These are phyloP conservation scores for Trochalopteron elliotii DNA, from an alignment of 2,113 vertebrate species.

Conservation along the genomic window DNA sequence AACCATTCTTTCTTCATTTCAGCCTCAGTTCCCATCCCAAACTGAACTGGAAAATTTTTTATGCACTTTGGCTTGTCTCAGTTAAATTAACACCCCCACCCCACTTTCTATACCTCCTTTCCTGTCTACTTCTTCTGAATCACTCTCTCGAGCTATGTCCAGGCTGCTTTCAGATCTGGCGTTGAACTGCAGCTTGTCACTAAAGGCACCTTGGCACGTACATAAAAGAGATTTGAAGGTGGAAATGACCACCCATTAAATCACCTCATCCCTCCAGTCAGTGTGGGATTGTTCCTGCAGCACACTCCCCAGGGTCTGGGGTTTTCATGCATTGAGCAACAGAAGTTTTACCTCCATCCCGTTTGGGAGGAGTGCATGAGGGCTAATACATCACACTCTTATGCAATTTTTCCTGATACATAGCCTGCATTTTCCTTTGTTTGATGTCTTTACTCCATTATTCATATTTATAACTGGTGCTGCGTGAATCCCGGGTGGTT, in stretches of 20 bases:
- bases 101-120: slow-evolving; percentile 55
- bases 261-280: slow-evolving; percentile 16
- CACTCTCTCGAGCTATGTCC: not conserved
- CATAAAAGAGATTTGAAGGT: slow-evolving; percentile 35
- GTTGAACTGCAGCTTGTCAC: not conserved
- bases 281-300: not conserved
- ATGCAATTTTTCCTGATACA: slow-evolving; percentile 51
- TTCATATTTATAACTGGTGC: slow-evolving; percentile 19
- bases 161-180: slow-evolving; percentile 33
- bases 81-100: not conserved
- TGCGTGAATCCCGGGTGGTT: slow-evolving; percentile 45
- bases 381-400: slow-evolving; percentile 17
- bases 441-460: not conserved
- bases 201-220: slow-evolving; percentile 26
- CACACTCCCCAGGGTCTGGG: not conserved
- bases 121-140: slow-evolving; percentile 39
- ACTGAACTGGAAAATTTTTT: slow-evolving; percentile 37
- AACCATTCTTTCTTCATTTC: slow-evolving; percentile 20
- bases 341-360: slow-evolving; percentile 32
- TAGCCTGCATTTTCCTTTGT: slow-evolving; percentile 57
- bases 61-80: slow-evolving; percentile 21
- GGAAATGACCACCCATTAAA: slow-evolving; percentile 57
- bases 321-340: slow-evolving; percentile 28
- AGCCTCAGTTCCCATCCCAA: slow-evolving; percentile 25
- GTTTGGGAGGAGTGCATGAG: slow-evolving; percentile 5